phyloP scores from a whole-genome alignment of 2,888 invertebrate genomes.

The Drosophila barbarae region DNA sequence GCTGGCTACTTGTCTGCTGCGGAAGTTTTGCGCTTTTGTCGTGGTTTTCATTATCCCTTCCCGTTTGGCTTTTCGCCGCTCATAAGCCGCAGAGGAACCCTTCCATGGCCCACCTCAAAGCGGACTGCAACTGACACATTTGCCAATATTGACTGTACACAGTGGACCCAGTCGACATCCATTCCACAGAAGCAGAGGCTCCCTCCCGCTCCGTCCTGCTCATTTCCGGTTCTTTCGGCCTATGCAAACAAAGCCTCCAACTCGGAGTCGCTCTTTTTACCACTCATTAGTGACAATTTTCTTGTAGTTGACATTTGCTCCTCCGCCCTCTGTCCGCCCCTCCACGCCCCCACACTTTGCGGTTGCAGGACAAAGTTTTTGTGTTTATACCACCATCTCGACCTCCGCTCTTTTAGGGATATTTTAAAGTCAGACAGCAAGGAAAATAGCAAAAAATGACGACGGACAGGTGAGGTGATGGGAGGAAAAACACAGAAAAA shows the following conservation, averaged over 20 bases:
- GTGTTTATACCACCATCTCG: conserved; percentile 24
- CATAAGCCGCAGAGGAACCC: conserved; percentile 36
- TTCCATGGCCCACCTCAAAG: conserved; percentile 28
- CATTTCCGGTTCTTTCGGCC: conserved; percentile 46
- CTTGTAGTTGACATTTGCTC: conserved; percentile 73
- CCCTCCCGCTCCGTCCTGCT: conserved; percentile 11
- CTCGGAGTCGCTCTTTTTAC: conserved; percentile 68
- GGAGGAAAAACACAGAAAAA: background rate
- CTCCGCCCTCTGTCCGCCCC: conserved; percentile 9
- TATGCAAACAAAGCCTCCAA: conserved; percentile 55
- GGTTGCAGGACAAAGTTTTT: conserved; percentile 60
- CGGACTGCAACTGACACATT: conserved; percentile 71
- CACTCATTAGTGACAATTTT: conserved; percentile 76
- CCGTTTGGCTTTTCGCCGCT: conserved; percentile 57
- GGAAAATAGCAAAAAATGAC: conserved; percentile 7
- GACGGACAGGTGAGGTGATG: conserved; percentile 14
- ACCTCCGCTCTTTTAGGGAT: conserved; percentile 1
- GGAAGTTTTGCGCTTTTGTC: conserved; percentile 69
- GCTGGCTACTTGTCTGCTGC: conserved; percentile 39
- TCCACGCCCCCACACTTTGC: conserved; percentile 7
- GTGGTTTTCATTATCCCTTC: conserved; percentile 74
- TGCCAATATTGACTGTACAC: conserved; percentile 71
- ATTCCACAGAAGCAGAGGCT: conserved; percentile 8
- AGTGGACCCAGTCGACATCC: conserved; percentile 10
- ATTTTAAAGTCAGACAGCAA: conserved; percentile 32